Base-by-base conservation (phyloP, 2,113 vertebrate genomes). In the Campylomormyrus tamandua region DNA sequence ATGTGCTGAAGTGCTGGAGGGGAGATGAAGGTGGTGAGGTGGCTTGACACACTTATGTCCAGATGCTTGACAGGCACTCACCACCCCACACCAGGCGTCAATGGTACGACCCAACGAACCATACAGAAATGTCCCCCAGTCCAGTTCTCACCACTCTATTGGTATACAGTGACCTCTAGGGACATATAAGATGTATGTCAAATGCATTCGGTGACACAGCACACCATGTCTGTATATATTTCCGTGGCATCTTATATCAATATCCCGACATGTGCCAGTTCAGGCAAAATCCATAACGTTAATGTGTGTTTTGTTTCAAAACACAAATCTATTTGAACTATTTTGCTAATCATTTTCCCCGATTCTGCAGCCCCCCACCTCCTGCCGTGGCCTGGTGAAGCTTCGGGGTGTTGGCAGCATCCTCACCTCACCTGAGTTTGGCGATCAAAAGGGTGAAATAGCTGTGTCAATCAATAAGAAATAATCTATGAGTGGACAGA, bases 1-100 rank as follows among this genome's bases (percentile, higher is more conserved):
- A 91, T 91, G 48, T 93, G 94, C 92, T 8, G 52, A 89, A 39
- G 77, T n/a, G 74, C 10, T 39, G 21, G 35, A n/a, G 24, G 83
- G 39, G 45, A 42, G 83, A 46, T 84, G 17, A 10, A 84, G 83
- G 83, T 42, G 21, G 24, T 46, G 45, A 24, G 83, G 21, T n/a
- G 83, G 83, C 45, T 46, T 84, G 7, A 84, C 39, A n/a, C 19
- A 46, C 7, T 21, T 21, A 83, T 24, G 42, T 39, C 80, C 80
- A 45, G 42, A 84, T n/a, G 3, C 83, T 46, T 84, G 21, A 48
- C 13, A n/a, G 83, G 83, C 5, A 42, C 31, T 19, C 5, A 80
- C 35, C 74, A 19, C 74, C 74, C 74, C 35, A 80, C 74, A 21
- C 45, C 83, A 13, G 3, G 45, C 21, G 0, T n/a, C 45, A 84